Evolutionary conservation across 2,797 vertebrate genomes (phyloP), one percentile per base, ranked within the genome.

Genomic region (Alectoris magna): DNA sequence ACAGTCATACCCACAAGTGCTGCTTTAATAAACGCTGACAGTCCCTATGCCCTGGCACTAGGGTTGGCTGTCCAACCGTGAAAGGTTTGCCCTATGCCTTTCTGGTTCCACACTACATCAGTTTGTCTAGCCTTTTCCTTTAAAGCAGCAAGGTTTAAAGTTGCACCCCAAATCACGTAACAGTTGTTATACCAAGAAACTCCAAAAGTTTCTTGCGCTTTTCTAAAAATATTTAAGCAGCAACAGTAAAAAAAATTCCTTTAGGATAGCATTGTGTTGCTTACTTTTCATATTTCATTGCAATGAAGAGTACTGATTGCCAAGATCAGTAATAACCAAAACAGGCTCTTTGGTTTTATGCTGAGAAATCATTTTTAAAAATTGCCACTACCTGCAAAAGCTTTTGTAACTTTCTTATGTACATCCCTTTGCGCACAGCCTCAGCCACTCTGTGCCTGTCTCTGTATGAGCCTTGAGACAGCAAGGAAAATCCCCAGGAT

Each of bases 281-380:
- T 91, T 89, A 59, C n/a, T 89, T 92, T 93, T 91, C 82, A 83
- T 66, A 59, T 39, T 85, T 49, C 49, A 71, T 17, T 58, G 88
- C 53, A 77, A 14, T 38, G 78, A 91, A 84, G 38, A 75, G 72
- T 66, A 46, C 53, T 86, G 41, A 48, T 63, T 78, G 34, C 56
- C 58, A 69, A 85, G 66, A 82, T 66, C 39, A 85, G 66, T 62
- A 51, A 11, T 10, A 70, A 66, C 38, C 36, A 88, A 79, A 73
- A 11, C 31, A 69, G 43, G 44, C 51, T 44, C 78, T 72, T 79
- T 80, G 58, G 12, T 8, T 91, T 12, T 46, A 94, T 19, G 27
- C 31, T 31, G 22, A 39, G 53, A 96, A 96, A 92, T 83, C 49
- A 80, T 68, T n/a, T 59, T 5, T 8, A 8, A 85, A 87, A 60